These are phyloP conservation scores for Erethizon dorsatum DNA, from an alignment of 2,797 vertebrate genomes.

Conservation along the genomic window DNA sequence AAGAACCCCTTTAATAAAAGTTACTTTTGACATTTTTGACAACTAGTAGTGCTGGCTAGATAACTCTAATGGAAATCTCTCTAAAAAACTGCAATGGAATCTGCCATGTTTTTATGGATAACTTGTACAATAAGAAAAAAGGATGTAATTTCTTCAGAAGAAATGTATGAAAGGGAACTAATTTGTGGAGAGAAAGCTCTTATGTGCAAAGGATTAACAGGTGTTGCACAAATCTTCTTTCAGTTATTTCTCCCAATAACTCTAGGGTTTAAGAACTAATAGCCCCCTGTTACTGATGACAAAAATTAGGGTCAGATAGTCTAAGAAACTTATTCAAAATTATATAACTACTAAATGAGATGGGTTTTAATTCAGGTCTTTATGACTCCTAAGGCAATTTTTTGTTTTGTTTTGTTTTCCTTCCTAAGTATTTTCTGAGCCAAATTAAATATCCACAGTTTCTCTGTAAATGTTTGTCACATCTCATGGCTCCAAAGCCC, in stretches of 20 bases:
- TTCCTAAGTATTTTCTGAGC: background rate
- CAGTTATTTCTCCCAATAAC: background rate
- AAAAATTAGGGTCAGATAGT: background rate
- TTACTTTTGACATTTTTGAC: background rate
- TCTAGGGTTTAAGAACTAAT: background rate
- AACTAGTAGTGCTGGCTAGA: background rate
- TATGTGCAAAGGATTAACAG: background rate
- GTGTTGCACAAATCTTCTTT: background rate
- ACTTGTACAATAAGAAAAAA: background rate
- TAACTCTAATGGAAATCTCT: background rate
- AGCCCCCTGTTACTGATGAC: background rate
- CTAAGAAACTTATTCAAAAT: conserved; percentile 5
- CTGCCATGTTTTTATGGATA: background rate
- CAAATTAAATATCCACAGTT: conserved; percentile 18
- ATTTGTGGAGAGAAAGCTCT: background rate
- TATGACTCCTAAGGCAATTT: background rate
- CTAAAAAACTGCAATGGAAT: conserved; percentile 16
- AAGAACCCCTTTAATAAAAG: conserved; percentile 2
- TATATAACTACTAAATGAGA: background rate
- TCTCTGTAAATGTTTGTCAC: background rate
- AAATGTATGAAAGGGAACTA: background rate
- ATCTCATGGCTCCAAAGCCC: background rate
- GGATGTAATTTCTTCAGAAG: conserved; percentile 25
- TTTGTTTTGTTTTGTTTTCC: background rate
- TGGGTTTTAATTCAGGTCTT: background rate